Evolutionary conservation across 2,888 invertebrate species (phyloP).

Genomic region (Lomographa bimaculata): DNA sequence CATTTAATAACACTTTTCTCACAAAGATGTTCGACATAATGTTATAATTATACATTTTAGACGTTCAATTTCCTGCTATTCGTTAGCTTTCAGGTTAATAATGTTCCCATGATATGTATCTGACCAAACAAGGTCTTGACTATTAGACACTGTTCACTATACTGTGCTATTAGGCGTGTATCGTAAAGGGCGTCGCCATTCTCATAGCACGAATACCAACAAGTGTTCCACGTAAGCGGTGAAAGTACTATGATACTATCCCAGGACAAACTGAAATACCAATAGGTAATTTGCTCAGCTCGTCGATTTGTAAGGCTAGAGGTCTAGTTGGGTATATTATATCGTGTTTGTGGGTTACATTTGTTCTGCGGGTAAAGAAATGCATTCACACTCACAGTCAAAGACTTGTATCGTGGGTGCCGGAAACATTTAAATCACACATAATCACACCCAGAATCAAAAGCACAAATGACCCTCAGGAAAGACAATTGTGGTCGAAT

Average conservation of each 20-base stretch:
- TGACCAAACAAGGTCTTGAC: conserved; percentile 44
- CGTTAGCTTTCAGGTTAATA: conserved; percentile 20
- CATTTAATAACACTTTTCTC: conserved; percentile 17
- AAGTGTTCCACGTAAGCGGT: conserved; percentile 68
- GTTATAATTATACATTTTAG: conserved; percentile 24
- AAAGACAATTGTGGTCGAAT: no score
- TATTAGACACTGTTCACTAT: no score
- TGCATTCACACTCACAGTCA: no score
- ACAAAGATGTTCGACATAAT: conserved; percentile 16
- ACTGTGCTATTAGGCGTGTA: conserved; percentile 53
- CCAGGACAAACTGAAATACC: conserved; percentile 58
- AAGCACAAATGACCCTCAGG: no score
- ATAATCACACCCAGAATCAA: no score
- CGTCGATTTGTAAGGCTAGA: conserved; percentile 36
- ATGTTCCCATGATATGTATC: conserved; percentile 37
- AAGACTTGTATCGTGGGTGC: no score
- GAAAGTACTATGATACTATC: conserved; percentile 71
- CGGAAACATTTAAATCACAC: no score
- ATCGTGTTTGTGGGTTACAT: no score
- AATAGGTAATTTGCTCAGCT: conserved; percentile 52
- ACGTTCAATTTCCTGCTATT: conserved; percentile 21
- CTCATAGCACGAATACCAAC: conserved; percentile 71
- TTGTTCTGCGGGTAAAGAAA: no score
- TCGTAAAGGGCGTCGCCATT: conserved; percentile 55
- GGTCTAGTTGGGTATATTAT: not conserved